These are phyloP conservation scores for Magallana gigas DNA, from an alignment of 1,140 invertebrate genomes.

Conservation along the genomic window DNA sequence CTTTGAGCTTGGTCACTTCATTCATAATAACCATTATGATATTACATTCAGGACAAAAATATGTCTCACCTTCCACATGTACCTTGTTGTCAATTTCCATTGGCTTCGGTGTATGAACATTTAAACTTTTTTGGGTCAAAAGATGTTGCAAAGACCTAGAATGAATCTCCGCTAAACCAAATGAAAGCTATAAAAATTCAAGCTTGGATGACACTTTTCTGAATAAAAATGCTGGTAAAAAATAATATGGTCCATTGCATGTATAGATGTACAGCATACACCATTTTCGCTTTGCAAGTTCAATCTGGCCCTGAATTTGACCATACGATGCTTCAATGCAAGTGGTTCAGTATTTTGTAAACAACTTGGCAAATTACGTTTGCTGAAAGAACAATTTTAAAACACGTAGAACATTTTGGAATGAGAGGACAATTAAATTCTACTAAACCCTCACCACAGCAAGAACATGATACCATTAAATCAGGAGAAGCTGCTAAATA, in stretches of 20 bases:
- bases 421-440: constrained; percentile 52
- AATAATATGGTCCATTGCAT: constrained; percentile 40
- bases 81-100: constrained; percentile 29
- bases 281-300: constrained; percentile 38
- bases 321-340: constrained; percentile 27
- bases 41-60: constrained; percentile 46
- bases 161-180: too few relatives aligned
- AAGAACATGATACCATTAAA: constrained; percentile 41
- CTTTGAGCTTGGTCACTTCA: neutral
- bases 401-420: constrained; percentile 34
- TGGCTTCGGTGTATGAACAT: neutral
- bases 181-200: too few relatives aligned
- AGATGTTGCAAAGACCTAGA: too few relatives aligned
- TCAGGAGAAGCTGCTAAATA: neutral
- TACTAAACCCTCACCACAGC: constrained; percentile 50
- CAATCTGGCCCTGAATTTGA: constrained; percentile 54
- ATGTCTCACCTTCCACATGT: neutral
- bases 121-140: too few relatives aligned
- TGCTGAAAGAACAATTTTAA: constrained; percentile 10
- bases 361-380: constrained; percentile 34
- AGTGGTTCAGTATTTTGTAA: neutral
- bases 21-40: neutral
- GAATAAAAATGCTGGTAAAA: constrained; percentile 28
- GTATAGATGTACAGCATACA: constrained; percentile 50
- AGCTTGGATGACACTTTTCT: too few relatives aligned